Conservation (phyloP, 2,888 invertebrate genomes). For the Synanthedon andrenaeformis region DNA sequence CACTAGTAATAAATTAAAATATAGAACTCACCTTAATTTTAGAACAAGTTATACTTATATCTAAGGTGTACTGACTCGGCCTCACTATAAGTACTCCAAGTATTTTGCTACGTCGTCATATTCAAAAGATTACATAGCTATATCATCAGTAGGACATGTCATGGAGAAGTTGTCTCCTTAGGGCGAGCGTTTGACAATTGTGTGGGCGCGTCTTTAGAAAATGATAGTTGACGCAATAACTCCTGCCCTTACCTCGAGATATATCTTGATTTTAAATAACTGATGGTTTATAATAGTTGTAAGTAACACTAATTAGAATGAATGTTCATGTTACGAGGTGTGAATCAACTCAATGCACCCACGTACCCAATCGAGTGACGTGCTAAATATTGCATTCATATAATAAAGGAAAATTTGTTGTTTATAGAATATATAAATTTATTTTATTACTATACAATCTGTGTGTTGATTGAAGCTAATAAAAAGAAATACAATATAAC, state of each 20-base stretch:
- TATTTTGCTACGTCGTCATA: too few relatives aligned
- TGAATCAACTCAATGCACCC: conserved; percentile 38
- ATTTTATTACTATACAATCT: too few relatives aligned
- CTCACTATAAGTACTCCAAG: too few relatives aligned
- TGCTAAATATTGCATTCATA: conserved; percentile 8
- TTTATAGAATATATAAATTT: too few relatives aligned
- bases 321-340: conserved; percentile 23
- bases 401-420: conserved; percentile 1
- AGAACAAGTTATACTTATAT: too few relatives aligned
- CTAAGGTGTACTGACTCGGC: too few relatives aligned
- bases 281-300: neutral
- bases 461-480: too few relatives aligned
- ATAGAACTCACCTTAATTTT: too few relatives aligned
- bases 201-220: neutral
- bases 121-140: too few relatives aligned
- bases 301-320: conserved; percentile 36
- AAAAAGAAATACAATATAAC: too few relatives aligned
- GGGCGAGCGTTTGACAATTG: neutral
- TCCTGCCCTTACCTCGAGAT: neutral
- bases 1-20: too few relatives aligned
- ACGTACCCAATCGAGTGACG: conserved; percentile 23
- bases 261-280: neutral
- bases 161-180: neutral
- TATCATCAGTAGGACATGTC: too few relatives aligned
- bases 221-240: neutral